Conservation (phyloP, 2,113 vertebrate species). For the Ibidorhyncha struthersii region DNA sequence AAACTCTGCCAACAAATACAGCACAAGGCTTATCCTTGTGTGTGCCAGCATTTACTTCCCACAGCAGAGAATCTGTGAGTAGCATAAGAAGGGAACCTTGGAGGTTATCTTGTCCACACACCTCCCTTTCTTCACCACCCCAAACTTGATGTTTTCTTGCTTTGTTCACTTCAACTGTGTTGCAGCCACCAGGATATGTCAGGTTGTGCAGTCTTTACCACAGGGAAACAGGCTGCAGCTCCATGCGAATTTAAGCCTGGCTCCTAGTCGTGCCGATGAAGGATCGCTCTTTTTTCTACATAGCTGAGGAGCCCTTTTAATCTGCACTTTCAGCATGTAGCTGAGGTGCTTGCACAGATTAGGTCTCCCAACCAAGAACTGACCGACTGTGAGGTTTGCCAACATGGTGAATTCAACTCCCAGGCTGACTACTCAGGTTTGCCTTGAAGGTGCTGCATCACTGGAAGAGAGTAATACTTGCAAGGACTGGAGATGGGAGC, state of each 20-base stretch:
- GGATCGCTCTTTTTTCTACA: neutral
- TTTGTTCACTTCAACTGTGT: neutral
- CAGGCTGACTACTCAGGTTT: neutral
- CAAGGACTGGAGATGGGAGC: neutral
- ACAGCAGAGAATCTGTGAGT: neutral
- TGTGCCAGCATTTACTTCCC: neutral
- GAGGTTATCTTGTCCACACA: neutral
- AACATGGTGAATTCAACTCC: neutral
- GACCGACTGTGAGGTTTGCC: neutral
- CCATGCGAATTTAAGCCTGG: neutral
- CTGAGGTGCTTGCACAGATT: neutral
- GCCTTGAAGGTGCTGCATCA: neutral
- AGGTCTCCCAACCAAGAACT: neutral
- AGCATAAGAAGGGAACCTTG: neutral
- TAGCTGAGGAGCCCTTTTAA: neutral
- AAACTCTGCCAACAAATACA: slow-evolving; percentile 3
- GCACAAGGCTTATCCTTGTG: neutral
- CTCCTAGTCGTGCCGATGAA: neutral
- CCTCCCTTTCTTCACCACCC: neutral
- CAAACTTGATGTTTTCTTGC: neutral
- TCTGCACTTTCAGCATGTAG: neutral
- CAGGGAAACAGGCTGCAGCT: neutral
- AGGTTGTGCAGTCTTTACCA: neutral
- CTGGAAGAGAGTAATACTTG: neutral
- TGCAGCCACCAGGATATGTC: neutral